Evolutionary conservation across 2,888 invertebrate genomes (phyloP), one percentile per base, ranked within the genome.

Genomic region (Dicyrtoma fusca): DNA sequence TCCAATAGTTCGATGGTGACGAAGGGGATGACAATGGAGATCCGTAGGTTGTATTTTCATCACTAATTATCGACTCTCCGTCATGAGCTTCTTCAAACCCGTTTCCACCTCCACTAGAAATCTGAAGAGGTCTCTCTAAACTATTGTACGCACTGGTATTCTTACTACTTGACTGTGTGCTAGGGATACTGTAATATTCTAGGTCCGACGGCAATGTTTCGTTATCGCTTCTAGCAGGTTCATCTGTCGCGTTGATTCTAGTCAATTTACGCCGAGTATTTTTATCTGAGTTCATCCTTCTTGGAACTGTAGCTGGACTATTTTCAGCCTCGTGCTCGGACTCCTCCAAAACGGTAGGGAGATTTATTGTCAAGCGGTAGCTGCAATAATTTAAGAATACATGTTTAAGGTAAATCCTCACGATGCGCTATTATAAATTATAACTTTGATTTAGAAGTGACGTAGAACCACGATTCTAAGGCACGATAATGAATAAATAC

Each of bases 271-370:
- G 66, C 21, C 64, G 51, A 23, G 44, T 57, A 19, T 45, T 21
- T 49, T 68, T 68, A 11, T 61, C 64, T 25, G 62, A 19, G 26
- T 53, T 71, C 71, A 71, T 71, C 21, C 63, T 71, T 71, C 63
- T 63, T 5, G 13, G 42, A 53, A 3, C 11, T 11, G 57, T 57
- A 57, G 23, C 76, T 51, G 80, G 79, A 76, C 78, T 79, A 71
- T 75, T 69, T 53, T 80, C 80, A 75, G 77, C 75, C 74, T 80
- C 80, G 57, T 77, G 77, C 69, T 80, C 80, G 11, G 76, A 79
- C 64, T 77, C 77, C 69, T 80, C 80, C 74, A 77, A 64, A 51
- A 79, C 79, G 45, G 78, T 77, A 19, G 79, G 77, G 68, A 79
- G 75, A 66, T 74, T 74, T 72, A 76, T 74, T 72, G 74, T 74